Conservation (phyloP, 2,113 vertebrate species). For the Pogonocichla stellata region DNA sequence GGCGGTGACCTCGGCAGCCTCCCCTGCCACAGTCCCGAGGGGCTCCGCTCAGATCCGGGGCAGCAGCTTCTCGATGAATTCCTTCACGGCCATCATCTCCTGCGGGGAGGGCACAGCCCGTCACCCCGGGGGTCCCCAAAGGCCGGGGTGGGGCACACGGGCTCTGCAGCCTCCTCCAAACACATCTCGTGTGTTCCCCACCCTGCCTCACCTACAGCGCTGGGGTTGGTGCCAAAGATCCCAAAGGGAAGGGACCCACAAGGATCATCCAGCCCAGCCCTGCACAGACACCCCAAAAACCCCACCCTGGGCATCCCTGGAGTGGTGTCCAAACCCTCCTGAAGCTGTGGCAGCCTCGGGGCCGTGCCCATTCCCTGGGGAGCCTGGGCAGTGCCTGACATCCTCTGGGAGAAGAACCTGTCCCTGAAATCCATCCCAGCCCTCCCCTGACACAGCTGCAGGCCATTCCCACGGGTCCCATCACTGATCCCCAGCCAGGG, state of each 20-base stretch:
- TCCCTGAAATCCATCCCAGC: rapidly evolving
- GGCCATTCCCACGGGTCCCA: rapidly evolving
- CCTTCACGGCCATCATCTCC: slow-evolving; percentile 96
- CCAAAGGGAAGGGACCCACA: neutral
- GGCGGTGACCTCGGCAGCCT: slow-evolving; percentile 66
- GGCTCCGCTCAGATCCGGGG: slow-evolving; percentile 87
- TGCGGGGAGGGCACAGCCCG: neutral
- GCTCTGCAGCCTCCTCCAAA: neutral
- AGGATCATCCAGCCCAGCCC: neutral
- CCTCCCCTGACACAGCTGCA: neutral
- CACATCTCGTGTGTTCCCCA: rapidly evolving
- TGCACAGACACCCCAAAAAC: neutral
- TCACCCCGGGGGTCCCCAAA: rapidly evolving
- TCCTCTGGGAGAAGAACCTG: neutral
- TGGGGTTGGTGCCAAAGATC: neutral
- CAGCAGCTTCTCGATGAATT: slow-evolving; percentile 94
- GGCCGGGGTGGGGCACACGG: neutral
- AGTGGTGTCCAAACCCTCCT: rapidly evolving
- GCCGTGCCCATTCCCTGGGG: neutral
- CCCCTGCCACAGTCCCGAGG: slow-evolving; percentile 69
- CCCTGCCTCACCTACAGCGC: rapidly evolving
- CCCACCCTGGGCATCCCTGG: neutral
- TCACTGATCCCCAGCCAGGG: rapidly evolving
- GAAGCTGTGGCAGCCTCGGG: neutral
- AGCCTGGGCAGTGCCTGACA: neutral